Evolutionary conservation across 2,113 vertebrate genomes (phyloP).

Genomic region (Pteruthius melanotis): DNA sequence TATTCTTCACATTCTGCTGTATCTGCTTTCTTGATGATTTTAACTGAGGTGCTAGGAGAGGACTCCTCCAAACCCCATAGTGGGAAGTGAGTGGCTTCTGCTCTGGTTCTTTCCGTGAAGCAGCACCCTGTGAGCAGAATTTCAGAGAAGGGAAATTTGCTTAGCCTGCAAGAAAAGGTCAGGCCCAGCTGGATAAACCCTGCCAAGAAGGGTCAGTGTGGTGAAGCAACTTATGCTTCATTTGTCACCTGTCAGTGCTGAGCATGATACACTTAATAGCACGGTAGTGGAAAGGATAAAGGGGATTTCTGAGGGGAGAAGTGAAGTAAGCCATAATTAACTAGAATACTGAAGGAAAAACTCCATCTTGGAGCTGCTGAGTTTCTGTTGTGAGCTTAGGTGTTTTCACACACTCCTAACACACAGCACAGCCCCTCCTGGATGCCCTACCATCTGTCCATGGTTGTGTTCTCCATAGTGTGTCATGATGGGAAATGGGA

Average conservation of each 20-base stretch:
- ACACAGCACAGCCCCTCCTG: background rate
- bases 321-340: constrained; percentile 17
- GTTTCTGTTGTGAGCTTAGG: background rate
- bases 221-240: constrained; percentile 4
- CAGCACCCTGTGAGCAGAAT: background rate
- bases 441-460: background rate
- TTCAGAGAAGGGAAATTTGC: constrained; percentile 22
- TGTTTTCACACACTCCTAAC: background rate
- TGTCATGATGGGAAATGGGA: background rate
- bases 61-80: background rate
- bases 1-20: background rate
- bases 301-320: background rate
- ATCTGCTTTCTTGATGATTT: background rate
- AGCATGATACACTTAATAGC: background rate
- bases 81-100: background rate
- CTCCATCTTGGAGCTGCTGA: background rate
- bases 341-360: background rate
- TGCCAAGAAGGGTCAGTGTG: constrained; percentile 25
- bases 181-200: background rate
- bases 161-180: constrained; percentile 21
- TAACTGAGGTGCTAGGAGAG: background rate
- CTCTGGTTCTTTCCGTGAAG: background rate
- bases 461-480: background rate
- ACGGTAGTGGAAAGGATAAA: background rate
- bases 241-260: constrained; percentile 50